Evolutionary conservation across 2,113 vertebrate genomes (phyloP).

Genomic region (Saccopteryx leptura): DNA sequence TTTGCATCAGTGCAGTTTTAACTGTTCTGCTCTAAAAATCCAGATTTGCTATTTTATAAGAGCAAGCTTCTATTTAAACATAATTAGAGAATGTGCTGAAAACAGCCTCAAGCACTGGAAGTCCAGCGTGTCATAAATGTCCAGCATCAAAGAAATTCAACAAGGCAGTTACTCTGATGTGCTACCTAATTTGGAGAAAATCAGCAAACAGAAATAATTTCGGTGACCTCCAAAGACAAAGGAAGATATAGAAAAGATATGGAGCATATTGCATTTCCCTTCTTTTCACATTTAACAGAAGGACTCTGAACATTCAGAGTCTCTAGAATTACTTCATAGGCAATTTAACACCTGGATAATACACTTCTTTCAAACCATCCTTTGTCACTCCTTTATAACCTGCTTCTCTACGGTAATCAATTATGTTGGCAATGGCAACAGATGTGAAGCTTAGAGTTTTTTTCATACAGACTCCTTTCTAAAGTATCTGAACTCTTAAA

Average conservation of each 20-base stretch:
- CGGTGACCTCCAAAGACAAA: conserved; percentile 67
- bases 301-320: conserved; percentile 47
- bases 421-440: conserved; percentile 52
- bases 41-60: conserved; percentile 65
- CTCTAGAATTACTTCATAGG: conserved; percentile 62
- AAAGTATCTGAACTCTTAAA: conserved; percentile 36
- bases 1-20: conserved; percentile 69
- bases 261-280: conserved; percentile 48
- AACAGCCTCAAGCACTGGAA: conserved; percentile 67
- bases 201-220: conserved; percentile 38
- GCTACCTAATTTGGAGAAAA: conserved; percentile 37
- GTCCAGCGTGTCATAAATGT: conserved; percentile 65
- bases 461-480: conserved; percentile 4
- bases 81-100: conserved; percentile 74
- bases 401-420: conserved; percentile 51
- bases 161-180: conserved; percentile 12
- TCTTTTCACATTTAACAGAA: conserved; percentile 61
- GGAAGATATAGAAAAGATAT: conserved; percentile 9
- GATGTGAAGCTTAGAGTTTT: conserved; percentile 49
- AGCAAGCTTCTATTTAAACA: conserved; percentile 58
- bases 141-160: conserved; percentile 49
- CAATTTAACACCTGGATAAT: conserved; percentile 78
- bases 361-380: conserved; percentile 61
- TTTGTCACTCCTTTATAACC: conserved; percentile 58
- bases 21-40: conserved; percentile 76